Conservation (phyloP, 2,113 vertebrate genomes). For the Bos taurus region ARS-UCD2.0 NC_037347.1:63936001-63936500, state of each 20-base stretch:
- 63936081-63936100: background rate
- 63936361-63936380: too few species aligned
- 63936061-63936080: fast-evolving
- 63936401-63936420: background rate
- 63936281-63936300: background rate
- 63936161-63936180: background rate
- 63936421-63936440: background rate
- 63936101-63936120: fast-evolving
- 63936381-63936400: fast-evolving
- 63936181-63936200: background rate
- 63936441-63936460: background rate
- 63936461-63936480: background rate
- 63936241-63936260: fast-evolving
- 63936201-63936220: too few species aligned
- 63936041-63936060: background rate
- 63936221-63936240: background rate
- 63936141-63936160: fast-evolving
- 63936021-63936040: background rate
- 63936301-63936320: background rate
- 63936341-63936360: background rate
- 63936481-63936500: background rate
- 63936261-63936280: background rate
- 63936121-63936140: fast-evolving
- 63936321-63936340: background rate
- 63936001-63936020: background rate